A percentile compares a stretch with the other conserved stretches of the same genome.
phyloP scores from a whole-genome alignment of 2,888 invertebrate species.

The Coremacera marginata region DNA sequence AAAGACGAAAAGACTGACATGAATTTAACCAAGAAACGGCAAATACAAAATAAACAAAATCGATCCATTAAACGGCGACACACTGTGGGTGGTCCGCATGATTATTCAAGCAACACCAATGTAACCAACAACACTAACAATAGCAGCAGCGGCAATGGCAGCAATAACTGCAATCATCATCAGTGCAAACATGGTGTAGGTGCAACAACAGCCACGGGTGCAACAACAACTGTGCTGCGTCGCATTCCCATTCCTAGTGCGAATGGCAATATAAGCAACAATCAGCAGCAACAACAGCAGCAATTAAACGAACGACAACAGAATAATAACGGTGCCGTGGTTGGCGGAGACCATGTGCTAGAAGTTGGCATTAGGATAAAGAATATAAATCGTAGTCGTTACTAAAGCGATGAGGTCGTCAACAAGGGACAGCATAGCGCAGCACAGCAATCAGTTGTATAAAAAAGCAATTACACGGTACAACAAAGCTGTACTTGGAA shows the following conservation, averaged over 20 bases:
- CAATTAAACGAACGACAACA: slow-evolving; percentile 38
- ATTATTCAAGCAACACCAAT: slow-evolving; percentile 69
- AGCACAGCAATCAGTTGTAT: neutral
- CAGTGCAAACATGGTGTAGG: slow-evolving; percentile 42
- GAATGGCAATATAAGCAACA: slow-evolving; percentile 54
- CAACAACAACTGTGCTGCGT: slow-evolving; percentile 43
- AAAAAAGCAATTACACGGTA: neutral
- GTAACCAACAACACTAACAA: slow-evolving; percentile 52
- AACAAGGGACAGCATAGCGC: neutral
- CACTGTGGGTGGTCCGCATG: slow-evolving; percentile 94
- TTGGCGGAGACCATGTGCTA: slow-evolving; percentile 64
- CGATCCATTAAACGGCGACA: slow-evolving; percentile 87
- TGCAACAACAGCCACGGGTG: slow-evolving; percentile 10
- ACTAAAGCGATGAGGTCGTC: slow-evolving; percentile 43
- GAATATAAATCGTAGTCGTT: slow-evolving; percentile 64
- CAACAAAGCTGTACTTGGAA: no score
- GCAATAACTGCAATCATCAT: slow-evolving; percentile 47
- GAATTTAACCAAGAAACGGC: slow-evolving; percentile 81
- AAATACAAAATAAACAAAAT: slow-evolving; percentile 70
- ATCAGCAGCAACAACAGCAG: slow-evolving; percentile 53
- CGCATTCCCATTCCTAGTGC: slow-evolving; percentile 54
- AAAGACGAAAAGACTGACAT: slow-evolving; percentile 84
- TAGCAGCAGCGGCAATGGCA: slow-evolving; percentile 42
- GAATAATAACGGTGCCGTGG: slow-evolving; percentile 42
- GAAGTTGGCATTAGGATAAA: slow-evolving; percentile 68